phyloP scores from a whole-genome alignment of 2,797 vertebrate genomes.

The Tamandua tetradactyla region DNA sequence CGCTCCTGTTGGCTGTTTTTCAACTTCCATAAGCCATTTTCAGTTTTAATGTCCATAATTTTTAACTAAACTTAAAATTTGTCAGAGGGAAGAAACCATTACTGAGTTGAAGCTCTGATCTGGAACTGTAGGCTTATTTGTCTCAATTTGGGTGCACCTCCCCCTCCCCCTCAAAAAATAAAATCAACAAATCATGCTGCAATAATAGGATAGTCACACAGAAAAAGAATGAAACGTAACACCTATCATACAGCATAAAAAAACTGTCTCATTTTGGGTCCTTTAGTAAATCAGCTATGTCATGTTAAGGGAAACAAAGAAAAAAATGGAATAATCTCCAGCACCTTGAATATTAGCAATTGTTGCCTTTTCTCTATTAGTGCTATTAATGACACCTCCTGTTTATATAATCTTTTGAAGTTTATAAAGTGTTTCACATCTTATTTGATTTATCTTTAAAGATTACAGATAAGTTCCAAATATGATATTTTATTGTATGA shows the following conservation, averaged over 20 bases:
- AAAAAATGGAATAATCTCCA: not conserved
- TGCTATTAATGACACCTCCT: not conserved
- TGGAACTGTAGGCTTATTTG: not conserved
- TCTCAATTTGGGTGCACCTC: not conserved
- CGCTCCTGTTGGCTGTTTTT: not conserved
- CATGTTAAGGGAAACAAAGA: not conserved
- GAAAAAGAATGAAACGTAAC: too few species aligned
- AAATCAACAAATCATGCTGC: too few species aligned
- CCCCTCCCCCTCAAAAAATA: too few species aligned
- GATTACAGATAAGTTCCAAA: not conserved
- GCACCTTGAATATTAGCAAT: not conserved
- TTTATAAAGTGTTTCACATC: not conserved
- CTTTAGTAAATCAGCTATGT: not conserved
- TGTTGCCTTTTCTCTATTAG: not conserved
- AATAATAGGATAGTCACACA: too few species aligned
- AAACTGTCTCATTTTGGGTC: not conserved
- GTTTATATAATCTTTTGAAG: not conserved
- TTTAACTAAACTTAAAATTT: not conserved
- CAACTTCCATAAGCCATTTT: not conserved
- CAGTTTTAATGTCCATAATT: not conserved
- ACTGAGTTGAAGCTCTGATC: not conserved
- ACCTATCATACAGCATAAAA: too few species aligned
- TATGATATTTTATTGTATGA: not conserved
- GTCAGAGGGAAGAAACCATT: not conserved
- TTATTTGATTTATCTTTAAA: not conserved